These are phyloP conservation scores for Sebastes matsubarae DNA, from an alignment of 2,797 vertebrate genomes.

Conservation along the genomic window DNA sequence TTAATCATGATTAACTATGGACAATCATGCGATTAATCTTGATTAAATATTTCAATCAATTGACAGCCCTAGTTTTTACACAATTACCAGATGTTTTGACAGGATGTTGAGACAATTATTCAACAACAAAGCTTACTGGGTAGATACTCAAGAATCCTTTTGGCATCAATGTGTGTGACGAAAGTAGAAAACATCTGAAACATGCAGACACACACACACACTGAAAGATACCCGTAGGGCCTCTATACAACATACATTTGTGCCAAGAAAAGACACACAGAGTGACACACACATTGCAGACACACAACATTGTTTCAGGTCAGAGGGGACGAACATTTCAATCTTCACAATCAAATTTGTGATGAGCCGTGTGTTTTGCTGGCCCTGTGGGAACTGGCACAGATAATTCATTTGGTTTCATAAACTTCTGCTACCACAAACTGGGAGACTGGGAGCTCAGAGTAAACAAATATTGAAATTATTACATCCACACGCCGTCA, in stretches of 20 bases:
- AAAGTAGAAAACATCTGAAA: not conserved
- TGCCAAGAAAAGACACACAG: not conserved
- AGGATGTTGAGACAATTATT: not conserved
- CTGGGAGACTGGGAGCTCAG: conserved; percentile 36
- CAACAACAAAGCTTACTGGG: not conserved
- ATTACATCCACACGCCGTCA: conserved; percentile 46
- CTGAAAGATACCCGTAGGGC: not conserved
- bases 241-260: not conserved
- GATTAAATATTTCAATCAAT: too few relatives aligned
- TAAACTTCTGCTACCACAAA: conserved; percentile 64
- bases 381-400: conserved; percentile 64
- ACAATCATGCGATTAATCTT: too few relatives aligned
- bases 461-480: conserved; percentile 74
- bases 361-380: conserved; percentile 58
- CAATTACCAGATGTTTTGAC: not conserved
- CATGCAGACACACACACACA: not conserved
- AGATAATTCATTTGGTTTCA: conserved; percentile 76
- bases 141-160: not conserved
- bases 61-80: too few relatives aligned
- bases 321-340: conserved; percentile 47
- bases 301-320: conserved; percentile 38
- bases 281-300: conserved; percentile 9
- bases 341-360: conserved; percentile 65
- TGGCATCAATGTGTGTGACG: not conserved
- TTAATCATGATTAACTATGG: too few relatives aligned